Base-by-base conservation (phyloP, 1,140 invertebrate genomes). In the Drosophila pseudoananassae region DNA sequence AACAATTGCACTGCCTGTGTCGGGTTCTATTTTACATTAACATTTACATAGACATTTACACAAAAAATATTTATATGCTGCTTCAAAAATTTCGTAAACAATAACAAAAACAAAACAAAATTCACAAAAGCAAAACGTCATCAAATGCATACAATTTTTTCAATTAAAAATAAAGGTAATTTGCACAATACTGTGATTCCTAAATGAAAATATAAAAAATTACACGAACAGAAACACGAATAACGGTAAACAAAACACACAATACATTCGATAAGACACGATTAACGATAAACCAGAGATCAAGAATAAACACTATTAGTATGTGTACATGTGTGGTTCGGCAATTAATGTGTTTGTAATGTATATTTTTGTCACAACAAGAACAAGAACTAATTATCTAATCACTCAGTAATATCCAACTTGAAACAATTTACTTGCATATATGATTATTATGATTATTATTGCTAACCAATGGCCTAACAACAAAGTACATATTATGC, bases 121-220 rank as follows among this genome's bases (percentile, higher is more conserved):
- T n/a, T n/a, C n/a, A 20, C 20, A n/a, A 31, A 55, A 31, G 36
- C 36, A 55, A 69, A 45, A 9, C 40, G 50, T 55, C 15, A 69
- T 54, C 51, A 59, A 59, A 45, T 15, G 46, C 27, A 50, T 36
- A 71, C 46, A 49, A 49, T 78, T 40, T 68, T 43, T 79, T 29
- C n/a, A 51, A 60, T 50, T 27, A 17, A 57, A 15, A 20, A 47
- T 43, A 72, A 65, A 43, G 57, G 66, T 83, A 56, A 76, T 78
- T 72, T 83, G 76, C 80, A 84, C 81, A 80, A 80, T 80, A 77
- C 81, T 85, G 81, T 85, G 81, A 84, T 84, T 80, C 81, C 81
- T 69, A 79, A 49, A 17, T 74, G 17, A 65, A 51, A 58, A 40
- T 74, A 38, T 23, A 29, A 6, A 60, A 57, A 53, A 40, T 60